Percentiles rank a stretch among this genome's conserved stretches.
These are phyloP conservation scores for Hydra vulgaris DNA, from an alignment of 30 jellyfish, hydroid and myxozoan genomes.

Conservation along the genomic window DNA sequence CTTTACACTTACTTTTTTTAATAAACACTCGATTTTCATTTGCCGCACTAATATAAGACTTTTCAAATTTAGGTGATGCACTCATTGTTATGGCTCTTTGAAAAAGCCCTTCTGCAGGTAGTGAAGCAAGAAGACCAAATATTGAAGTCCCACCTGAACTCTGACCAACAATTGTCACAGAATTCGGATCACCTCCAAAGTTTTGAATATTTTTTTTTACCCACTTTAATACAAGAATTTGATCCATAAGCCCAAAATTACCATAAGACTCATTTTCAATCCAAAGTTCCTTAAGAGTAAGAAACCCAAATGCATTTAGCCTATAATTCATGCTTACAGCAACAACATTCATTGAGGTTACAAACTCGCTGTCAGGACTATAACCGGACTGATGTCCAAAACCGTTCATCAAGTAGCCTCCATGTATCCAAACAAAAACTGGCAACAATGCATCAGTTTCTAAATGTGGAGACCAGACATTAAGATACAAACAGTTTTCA, in stretches of 20 bases:
- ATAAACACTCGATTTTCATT: conserved; percentile 42
- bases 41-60: conserved; percentile 39
- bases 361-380: conserved; percentile 37
- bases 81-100: conserved; percentile 52
- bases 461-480: conserved; percentile 52
- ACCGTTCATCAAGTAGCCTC: conserved; percentile 41
- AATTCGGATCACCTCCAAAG: conserved; percentile 69
- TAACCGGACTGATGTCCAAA: conserved; percentile 30
- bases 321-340: conserved; percentile 62
- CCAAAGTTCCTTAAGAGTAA: conserved; percentile 51
- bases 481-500: conserved; percentile 58
- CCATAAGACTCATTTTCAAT: conserved; percentile 33
- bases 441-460: conserved; percentile 32
- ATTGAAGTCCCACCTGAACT: conserved; percentile 67
- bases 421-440: conserved; percentile 68
- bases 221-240: conserved; percentile 56
- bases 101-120: conserved; percentile 47
- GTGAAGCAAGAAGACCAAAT: conserved; percentile 60
- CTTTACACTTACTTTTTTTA: conserved; percentile 29
- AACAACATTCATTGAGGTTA: conserved; percentile 36
- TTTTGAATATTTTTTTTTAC: conserved; percentile 33
- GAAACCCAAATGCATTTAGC: conserved; percentile 68
- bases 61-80: conserved; percentile 45
- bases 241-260: conserved; percentile 77
- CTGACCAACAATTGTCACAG: conserved; percentile 52